Base-by-base conservation (phyloP, 2,797 vertebrate species). In the Bucorvus abyssinicus region DNA sequence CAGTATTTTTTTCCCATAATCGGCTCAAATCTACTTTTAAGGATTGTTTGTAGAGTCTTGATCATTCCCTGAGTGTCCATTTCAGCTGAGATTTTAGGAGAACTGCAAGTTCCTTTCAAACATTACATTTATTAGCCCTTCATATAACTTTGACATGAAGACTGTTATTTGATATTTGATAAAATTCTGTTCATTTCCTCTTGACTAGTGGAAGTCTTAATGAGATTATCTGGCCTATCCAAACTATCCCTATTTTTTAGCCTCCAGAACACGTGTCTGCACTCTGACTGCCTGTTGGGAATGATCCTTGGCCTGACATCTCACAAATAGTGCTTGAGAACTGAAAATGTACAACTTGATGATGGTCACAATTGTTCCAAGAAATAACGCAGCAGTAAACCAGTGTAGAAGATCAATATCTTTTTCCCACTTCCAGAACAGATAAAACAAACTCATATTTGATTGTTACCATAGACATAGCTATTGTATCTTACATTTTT, bases 1-100 rank as follows among this genome's bases (percentile, higher is more conserved):
- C 6, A n/a, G 29, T 32, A 30, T 32, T 0, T 49, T 65, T 84
- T 74, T 27, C 0, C 5, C 14, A 55, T 10, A 27, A n/a, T 61
- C 20, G 60, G 27, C 29, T 74, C 70, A 87, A 85, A 70, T 68
- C 17, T 34, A 34, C 20, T 21, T 83, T 70, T 65, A 22, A 82
- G 17, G 30, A 42, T 69, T 73, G 42, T 69, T 82, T 77, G 8
- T 45, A 84, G 21, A 60, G 12, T 52, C 45, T 73, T 82, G 50
- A 40, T 84, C 87, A 69, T n/a, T 70, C 34, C n/a, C 29, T 9
- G 11, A 73, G n/a, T 68, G 19, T n/a, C 19, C 20, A 12, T 65
- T 84, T 84, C 55, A 76, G 42, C 7, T 52, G 14, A 73, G 18
- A 7, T 49, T 90, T 65, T 59, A 71, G 38, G 27, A 79, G 24